phyloP scores from a whole-genome alignment of 35 echinoderm and acorn worm species.

The Acanthaster planci region DNA sequence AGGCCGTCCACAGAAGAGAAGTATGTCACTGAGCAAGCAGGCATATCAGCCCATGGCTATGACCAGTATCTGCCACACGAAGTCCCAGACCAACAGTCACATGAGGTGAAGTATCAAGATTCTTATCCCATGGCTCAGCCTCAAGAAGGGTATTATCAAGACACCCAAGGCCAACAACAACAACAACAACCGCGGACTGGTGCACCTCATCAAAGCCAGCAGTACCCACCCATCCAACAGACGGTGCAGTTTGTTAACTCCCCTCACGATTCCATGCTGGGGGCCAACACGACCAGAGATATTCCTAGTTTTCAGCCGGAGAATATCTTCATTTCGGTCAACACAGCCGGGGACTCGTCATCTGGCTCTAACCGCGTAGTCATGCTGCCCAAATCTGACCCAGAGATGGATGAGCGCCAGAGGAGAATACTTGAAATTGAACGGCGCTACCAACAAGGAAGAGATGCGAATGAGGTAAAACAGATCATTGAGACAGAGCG shows the following conservation, averaged over 20 bases:
- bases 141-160: not conserved
- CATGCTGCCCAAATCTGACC: conserved; percentile 36
- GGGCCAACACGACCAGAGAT: not conserved
- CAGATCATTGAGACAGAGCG: conserved; percentile 25
- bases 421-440: conserved; percentile 25
- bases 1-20: not conserved
- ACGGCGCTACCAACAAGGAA: conserved; percentile 38
- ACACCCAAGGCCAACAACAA: not conserved
- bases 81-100: not conserved
- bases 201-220: not conserved
- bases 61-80: not conserved
- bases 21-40: not conserved
- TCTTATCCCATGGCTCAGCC: too few relatives aligned
- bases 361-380: conserved; percentile 21
- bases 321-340: conserved; percentile 26
- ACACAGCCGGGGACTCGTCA: conserved; percentile 10
- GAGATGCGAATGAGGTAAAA: conserved; percentile 4
- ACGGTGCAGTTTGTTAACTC: conserved; percentile 14
- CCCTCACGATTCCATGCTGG: not conserved
- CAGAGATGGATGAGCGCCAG: not conserved
- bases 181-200: not conserved
- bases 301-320: conserved; percentile 7
- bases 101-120: not conserved
- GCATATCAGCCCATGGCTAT: not conserved
- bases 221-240: conserved; percentile 13